phyloP scores from a whole-genome alignment of 1,140 invertebrate genomes.

The Scaptodrosophila lebanonensis region DNA sequence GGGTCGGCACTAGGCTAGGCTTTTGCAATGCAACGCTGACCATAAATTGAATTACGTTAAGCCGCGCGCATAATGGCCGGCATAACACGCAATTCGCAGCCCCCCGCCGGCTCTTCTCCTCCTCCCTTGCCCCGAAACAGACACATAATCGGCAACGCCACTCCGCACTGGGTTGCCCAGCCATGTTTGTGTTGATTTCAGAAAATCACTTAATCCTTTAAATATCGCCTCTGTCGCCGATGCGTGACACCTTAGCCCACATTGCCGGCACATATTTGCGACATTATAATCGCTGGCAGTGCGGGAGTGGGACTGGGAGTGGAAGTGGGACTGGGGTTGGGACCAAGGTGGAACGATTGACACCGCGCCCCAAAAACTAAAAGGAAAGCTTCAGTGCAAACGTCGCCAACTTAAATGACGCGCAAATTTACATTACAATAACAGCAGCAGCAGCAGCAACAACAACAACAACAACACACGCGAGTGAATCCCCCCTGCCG shows the following conservation, averaged over 20 bases:
- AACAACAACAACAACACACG: too few relatives aligned
- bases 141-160: not conserved
- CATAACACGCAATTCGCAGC: conserved; percentile 66
- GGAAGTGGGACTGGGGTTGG: too few relatives aligned
- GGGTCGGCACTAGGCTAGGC: too few relatives aligned
- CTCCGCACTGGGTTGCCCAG: not conserved
- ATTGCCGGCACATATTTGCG: conserved; percentile 9
- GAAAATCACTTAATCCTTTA: conserved; percentile 72
- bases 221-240: conserved; percentile 28
- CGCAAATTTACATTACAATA: conserved; percentile 58
- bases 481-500: conserved; percentile 15
- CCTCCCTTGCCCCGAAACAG: not conserved
- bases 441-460: conserved; percentile 1
- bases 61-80: conserved; percentile 63
- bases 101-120: not conserved
- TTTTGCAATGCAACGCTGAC: conserved; percentile 28
- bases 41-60: conserved; percentile 74
- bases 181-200: conserved; percentile 52
- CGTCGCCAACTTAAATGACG: conserved; percentile 53
- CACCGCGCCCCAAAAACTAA: conserved; percentile 4
- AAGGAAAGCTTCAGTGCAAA: too few relatives aligned
- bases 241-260: conserved; percentile 51
- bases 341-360: too few relatives aligned
- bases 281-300: too few relatives aligned
- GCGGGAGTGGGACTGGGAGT: too few relatives aligned